Evolutionary conservation across 2,113 vertebrate genomes (phyloP).

Genomic region (Coptodon rendalli): DNA sequence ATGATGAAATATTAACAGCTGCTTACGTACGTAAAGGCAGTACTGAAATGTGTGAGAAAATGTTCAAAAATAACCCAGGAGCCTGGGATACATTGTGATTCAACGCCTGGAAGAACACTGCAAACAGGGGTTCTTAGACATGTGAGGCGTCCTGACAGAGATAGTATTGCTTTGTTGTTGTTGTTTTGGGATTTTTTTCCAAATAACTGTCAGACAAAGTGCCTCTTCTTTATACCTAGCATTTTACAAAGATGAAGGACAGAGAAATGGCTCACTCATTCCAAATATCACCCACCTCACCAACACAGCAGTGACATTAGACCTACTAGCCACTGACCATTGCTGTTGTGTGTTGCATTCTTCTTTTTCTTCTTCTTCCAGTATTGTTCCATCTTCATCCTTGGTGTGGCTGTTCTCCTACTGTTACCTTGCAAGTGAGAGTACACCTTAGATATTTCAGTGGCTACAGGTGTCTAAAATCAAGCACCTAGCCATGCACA

Average conservation of each 20-base stretch:
- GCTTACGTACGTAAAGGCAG: background rate
- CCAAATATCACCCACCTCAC: slow-evolving; percentile 42
- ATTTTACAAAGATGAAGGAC: slow-evolving; percentile 24
- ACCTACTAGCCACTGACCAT: background rate
- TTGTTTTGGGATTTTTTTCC: background rate
- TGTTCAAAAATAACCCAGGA: background rate
- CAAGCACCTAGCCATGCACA: background rate
- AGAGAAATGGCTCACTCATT: slow-evolving; percentile 41
- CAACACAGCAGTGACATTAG: slow-evolving; percentile 18
- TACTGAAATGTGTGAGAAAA: background rate
- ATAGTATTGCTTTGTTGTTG: background rate
- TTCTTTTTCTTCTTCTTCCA: background rate
- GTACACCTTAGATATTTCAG: background rate
- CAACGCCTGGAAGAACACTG: background rate
- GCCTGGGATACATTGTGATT: background rate
- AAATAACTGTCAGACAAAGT: slow-evolving; percentile 2
- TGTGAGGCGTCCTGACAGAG: background rate
- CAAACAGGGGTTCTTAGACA: background rate
- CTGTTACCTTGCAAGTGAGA: background rate
- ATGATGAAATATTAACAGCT: slow-evolving; percentile 30
- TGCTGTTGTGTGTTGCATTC: background rate
- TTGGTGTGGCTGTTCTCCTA: background rate
- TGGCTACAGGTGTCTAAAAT: background rate
- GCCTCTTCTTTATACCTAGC: background rate
- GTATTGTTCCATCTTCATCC: background rate